phyloP scores from a whole-genome alignment of 2,888 invertebrate species.

The Sisyra nigra region DNA sequence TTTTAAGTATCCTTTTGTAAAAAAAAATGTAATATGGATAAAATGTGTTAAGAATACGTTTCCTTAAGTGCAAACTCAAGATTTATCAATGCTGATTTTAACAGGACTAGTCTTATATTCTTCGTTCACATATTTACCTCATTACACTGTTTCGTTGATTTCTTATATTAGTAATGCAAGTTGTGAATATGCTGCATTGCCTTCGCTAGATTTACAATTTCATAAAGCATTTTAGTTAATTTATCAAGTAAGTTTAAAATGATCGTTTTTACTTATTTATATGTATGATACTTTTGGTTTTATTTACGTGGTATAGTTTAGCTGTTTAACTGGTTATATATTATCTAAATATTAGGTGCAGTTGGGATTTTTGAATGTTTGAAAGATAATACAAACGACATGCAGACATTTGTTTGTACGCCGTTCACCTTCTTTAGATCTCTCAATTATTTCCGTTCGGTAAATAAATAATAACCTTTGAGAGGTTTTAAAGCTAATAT shows the following conservation, averaged over 20 bases:
- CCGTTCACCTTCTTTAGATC: too few species aligned
- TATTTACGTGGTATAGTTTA: not conserved
- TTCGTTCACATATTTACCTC: conserved; percentile 10
- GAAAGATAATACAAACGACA: too few species aligned
- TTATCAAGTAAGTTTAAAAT: too few species aligned
- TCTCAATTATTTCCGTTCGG: too few species aligned
- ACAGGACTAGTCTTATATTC: conserved; percentile 12
- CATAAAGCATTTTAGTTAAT: not conserved
- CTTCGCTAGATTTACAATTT: not conserved
- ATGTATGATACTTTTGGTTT: not conserved
- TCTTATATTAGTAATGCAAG: conserved; percentile 2
- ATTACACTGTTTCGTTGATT: conserved; percentile 3
- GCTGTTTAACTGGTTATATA: not conserved
- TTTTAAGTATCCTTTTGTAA: conserved; percentile 16
- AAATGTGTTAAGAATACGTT: not conserved
- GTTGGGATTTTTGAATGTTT: not conserved
- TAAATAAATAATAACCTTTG: too few species aligned
- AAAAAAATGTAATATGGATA: not conserved
- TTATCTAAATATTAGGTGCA: not conserved
- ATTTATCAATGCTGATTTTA: conserved; percentile 11
- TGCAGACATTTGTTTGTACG: too few species aligned
- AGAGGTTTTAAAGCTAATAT: too few species aligned
- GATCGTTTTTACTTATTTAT: too few species aligned
- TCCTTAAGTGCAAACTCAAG: conserved; percentile 11
- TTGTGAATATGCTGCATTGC: not conserved